Evolutionary conservation across 2,888 invertebrate species (phyloP).

Genomic region (Drosophila anceps): DNA sequence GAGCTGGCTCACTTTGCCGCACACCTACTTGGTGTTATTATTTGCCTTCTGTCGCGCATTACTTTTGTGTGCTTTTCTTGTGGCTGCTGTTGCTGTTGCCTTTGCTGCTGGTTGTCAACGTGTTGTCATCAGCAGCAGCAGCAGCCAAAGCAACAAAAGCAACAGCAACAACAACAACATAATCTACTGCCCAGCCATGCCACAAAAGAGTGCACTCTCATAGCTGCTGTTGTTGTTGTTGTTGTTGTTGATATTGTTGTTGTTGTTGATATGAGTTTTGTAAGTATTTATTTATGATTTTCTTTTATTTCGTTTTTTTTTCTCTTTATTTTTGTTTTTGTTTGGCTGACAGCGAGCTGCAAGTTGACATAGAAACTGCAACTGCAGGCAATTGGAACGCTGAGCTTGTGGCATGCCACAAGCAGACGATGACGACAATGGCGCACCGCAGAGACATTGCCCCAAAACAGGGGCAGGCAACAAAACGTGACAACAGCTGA

Average conservation of each 20-base stretch:
- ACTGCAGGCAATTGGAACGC: constrained; percentile 45
- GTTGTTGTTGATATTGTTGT: constrained; percentile 19
- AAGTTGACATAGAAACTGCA: constrained; percentile 41
- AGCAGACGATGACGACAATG: constrained; percentile 54
- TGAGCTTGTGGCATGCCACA: constrained; percentile 60
- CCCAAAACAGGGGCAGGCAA: constrained; percentile 17
- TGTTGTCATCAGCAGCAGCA: constrained; percentile 51
- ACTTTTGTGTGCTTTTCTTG: constrained; percentile 49
- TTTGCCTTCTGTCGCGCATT: constrained; percentile 47
- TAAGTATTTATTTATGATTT: constrained; percentile 54
- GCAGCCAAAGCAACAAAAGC: constrained; percentile 16
- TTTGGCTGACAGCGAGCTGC: constrained; percentile 32
- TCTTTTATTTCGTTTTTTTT: constrained; percentile 14
- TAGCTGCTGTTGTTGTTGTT: constrained; percentile 11
- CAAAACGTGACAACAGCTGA: constrained; percentile 25
- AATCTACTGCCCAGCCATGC: constrained; percentile 47
- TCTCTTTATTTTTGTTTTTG: constrained; percentile 13
- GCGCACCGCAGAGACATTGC: constrained; percentile 14
- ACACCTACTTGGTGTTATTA: constrained; percentile 15
- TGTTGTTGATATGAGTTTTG: constrained; percentile 26
- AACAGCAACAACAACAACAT: constrained; percentile 32
- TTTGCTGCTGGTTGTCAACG: constrained; percentile 40
- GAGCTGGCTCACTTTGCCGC: neutral
- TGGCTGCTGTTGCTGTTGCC: constrained; percentile 18
- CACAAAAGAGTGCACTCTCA: constrained; percentile 51